Percentiles rank a stretch among this genome's conserved stretches.
Conservation (phyloP, 2,888 invertebrate genomes). For the Rhorus exstirpatorius region DNA sequence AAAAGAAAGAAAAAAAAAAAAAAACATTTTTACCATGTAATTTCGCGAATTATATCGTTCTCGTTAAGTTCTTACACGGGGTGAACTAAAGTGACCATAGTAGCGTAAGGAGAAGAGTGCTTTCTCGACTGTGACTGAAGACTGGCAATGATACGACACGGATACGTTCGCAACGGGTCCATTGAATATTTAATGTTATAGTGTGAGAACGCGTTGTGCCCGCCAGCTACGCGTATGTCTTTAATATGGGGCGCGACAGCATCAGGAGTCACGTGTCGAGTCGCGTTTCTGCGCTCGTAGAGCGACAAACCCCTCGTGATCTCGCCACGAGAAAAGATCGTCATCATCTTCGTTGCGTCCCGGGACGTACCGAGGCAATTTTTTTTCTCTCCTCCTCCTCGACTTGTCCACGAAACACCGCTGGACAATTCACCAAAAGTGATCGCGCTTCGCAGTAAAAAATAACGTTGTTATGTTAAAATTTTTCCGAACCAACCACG, state of each 20-base stretch:
- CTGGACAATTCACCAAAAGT: conserved; percentile 29
- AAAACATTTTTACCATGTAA: background rate
- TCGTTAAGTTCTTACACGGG: conserved; percentile 28
- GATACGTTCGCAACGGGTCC: conserved; percentile 16
- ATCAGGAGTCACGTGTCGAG: conserved; percentile 45
- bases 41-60: conserved; percentile 41
- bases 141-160: conserved; percentile 30
- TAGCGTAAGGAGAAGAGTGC: conserved; percentile 3
- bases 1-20: background rate
- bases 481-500: conserved; percentile 59
- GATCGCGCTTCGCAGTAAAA: conserved; percentile 22
- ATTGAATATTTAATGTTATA: conserved; percentile 43
- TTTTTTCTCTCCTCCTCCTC: conserved; percentile 26
- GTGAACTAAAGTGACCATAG: conserved; percentile 41
- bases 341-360: conserved; percentile 51
- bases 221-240: conserved; percentile 62
- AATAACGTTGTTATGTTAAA: conserved; percentile 61
- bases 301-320: conserved; percentile 50
- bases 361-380: conserved; percentile 45
- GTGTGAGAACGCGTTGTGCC: conserved; percentile 63
- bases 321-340: conserved; percentile 39
- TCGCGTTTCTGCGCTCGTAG: conserved; percentile 44
- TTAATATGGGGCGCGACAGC: conserved; percentile 63
- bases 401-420: conserved; percentile 32
- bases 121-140: background rate